A percentile compares a stretch with the other conserved stretches of the same genome.
Evolutionary conservation across 2,888 invertebrate species (phyloP).

Genomic region (Philhelius pedissequus): DNA sequence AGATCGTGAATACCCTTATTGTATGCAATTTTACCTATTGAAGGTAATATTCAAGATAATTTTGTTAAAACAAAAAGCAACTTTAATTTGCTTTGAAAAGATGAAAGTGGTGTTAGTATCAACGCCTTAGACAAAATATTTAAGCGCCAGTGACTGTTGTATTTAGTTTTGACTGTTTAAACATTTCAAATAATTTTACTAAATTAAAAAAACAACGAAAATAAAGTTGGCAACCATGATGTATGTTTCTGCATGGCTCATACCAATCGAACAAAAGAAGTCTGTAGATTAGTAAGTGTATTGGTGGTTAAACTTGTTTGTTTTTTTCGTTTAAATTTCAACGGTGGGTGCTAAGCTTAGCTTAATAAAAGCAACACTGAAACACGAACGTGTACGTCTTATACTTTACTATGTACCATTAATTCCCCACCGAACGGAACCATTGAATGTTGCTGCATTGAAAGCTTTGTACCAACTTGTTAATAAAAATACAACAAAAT

Average conservation of each 20-base stretch:
- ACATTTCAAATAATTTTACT: too few species aligned
- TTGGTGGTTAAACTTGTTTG: constrained; percentile 62
- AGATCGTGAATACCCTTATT: too few species aligned
- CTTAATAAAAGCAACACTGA: constrained; percentile 10
- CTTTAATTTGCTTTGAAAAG: too few species aligned
- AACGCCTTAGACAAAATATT: too few species aligned
- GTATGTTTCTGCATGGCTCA: not conserved
- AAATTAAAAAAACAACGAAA: not conserved
- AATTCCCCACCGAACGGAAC: not conserved
- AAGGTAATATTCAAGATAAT: too few species aligned
- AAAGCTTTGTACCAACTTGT: constrained; percentile 10
- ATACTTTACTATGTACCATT: not conserved
- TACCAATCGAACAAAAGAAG: constrained; percentile 1
- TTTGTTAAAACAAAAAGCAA: too few species aligned
- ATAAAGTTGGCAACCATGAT: constrained; percentile 21
- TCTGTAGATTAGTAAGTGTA: constrained; percentile 42
- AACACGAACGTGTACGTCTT: not conserved
- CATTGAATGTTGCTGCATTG: not conserved
- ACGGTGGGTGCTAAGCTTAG: constrained; percentile 48
- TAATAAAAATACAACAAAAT: not conserved
- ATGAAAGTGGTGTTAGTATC: too few species aligned
- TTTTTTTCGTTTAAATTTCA: not conserved
- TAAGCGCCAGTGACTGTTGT: too few species aligned
- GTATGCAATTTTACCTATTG: too few species aligned
- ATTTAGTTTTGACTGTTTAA: too few species aligned